phyloP scores from a whole-genome alignment of 2,888 invertebrate genomes.

The Galerucella pusilla region DNA sequence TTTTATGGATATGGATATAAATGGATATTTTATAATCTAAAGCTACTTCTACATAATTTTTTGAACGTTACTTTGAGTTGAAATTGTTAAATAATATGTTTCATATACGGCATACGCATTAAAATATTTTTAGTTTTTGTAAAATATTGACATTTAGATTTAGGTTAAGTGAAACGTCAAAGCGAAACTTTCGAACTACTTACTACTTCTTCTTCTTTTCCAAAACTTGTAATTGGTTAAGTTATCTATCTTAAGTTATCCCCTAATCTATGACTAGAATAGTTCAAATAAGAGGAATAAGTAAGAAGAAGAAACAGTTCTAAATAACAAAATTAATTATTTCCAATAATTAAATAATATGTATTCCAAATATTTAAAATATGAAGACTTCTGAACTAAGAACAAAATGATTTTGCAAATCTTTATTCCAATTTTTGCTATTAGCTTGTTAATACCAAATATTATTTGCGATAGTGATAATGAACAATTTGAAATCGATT shows the following conservation, averaged over 20 bases:
- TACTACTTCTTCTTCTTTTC: not conserved
- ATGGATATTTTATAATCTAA: not conserved
- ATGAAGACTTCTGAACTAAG: not conserved
- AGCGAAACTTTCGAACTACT: not conserved
- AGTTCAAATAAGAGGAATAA: too few relatives aligned
- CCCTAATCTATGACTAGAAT: too few relatives aligned
- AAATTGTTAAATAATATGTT: too few relatives aligned
- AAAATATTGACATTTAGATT: not conserved
- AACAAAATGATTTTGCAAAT: not conserved
- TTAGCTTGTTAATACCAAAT: not conserved
- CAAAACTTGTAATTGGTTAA: too few relatives aligned
- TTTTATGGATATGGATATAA: too few relatives aligned
- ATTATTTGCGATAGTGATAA: constrained; percentile 3
- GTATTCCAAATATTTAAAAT: not conserved
- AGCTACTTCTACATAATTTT: not conserved
- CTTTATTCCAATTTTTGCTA: not conserved
- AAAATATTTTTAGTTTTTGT: not conserved
- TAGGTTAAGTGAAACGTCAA: constrained; percentile 10
- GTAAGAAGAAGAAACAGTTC: too few relatives aligned
- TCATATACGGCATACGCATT: not conserved
- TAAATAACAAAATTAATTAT: too few relatives aligned
- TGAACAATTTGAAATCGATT: constrained; percentile 67
- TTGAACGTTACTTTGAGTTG: not conserved
- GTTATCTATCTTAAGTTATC: too few relatives aligned
- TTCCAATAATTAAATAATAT: too few relatives aligned